These are phyloP conservation scores for Neolamprologus sp. DNA, from an alignment of 2,113 vertebrate species.

Conservation along the genomic window DNA sequence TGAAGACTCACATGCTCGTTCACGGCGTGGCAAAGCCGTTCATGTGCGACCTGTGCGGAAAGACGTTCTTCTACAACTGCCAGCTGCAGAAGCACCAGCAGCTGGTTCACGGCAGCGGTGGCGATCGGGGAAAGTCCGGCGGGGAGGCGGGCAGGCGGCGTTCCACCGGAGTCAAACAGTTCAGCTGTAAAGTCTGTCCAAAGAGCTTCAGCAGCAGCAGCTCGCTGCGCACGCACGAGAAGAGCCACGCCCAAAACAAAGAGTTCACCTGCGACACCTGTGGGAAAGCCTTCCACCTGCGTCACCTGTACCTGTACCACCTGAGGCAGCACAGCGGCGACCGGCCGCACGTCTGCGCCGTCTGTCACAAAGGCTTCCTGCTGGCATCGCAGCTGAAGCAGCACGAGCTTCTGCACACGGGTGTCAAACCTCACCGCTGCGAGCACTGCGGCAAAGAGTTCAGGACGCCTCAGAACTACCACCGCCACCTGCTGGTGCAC, in stretches of 20 bases:
- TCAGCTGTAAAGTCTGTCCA: conserved; percentile 39
- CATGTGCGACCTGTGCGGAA: conserved; percentile 60
- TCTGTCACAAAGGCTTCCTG: conserved; percentile 70
- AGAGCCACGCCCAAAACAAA: conserved; percentile 42
- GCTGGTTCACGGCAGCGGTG: conserved; percentile 16
- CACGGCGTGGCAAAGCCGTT: conserved; percentile 56
- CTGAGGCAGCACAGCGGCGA: conserved; percentile 45
- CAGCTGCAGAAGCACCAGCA: conserved; percentile 63
- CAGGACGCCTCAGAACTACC: conserved; percentile 52
- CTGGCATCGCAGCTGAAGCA: conserved; percentile 53
- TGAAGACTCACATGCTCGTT: conserved; percentile 61
- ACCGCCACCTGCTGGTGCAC: conserved; percentile 59
- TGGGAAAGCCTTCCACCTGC: conserved; percentile 45
- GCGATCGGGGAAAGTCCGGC: not conserved
- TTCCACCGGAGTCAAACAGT: not conserved
- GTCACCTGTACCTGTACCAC: conserved; percentile 53
- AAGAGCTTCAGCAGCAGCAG: conserved; percentile 48
- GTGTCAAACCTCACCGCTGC: conserved; percentile 52
- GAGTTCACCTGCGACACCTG: conserved; percentile 50
- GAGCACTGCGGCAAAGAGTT: conserved; percentile 48
- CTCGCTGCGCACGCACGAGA: conserved; percentile 45
- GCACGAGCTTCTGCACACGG: conserved; percentile 59
- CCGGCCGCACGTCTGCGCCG: conserved; percentile 45
- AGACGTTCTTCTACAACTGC: conserved; percentile 65
- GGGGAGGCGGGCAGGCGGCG: not conserved